Evolutionary conservation across 2,888 invertebrate species (phyloP).

Genomic region (Dicyrtomina minuta): DNA sequence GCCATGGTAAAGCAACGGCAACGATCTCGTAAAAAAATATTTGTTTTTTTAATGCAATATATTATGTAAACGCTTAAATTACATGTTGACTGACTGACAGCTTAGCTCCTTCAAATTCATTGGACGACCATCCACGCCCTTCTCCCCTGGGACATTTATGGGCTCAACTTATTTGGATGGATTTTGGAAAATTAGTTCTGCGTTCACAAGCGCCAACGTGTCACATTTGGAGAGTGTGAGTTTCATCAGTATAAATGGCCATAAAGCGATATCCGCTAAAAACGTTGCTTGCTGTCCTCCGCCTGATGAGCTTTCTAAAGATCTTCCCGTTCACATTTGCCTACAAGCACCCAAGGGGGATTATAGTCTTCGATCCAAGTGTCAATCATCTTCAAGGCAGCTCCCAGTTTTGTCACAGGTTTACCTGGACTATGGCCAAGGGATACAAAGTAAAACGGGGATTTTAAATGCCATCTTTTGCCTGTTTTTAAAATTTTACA

Average conservation of each 20-base stretch:
- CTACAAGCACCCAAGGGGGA: background rate
- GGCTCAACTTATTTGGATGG: background rate
- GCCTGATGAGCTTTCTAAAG: background rate
- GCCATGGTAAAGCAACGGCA: background rate
- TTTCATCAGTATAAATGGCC: background rate
- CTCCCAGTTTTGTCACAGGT: background rate
- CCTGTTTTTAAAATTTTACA: too few species aligned
- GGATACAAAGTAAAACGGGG: constrained; percentile 1
- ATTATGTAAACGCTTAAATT: background rate
- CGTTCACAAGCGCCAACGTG: background rate
- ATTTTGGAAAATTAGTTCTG: background rate
- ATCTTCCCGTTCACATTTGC: constrained; percentile 10
- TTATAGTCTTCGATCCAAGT: constrained; percentile 1
- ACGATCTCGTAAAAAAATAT: too few species aligned
- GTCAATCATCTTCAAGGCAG: background rate
- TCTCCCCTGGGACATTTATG: background rate
- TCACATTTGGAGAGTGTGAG: too few species aligned
- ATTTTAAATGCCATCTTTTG: too few species aligned
- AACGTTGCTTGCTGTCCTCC: background rate
- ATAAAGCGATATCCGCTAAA: background rate
- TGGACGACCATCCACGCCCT: constrained; percentile 8
- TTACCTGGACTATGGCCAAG: background rate
- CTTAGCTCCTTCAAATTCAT: background rate
- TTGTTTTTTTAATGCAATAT: background rate
- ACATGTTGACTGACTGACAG: background rate